Evolutionary conservation across 30 jellyfish, hydroid and myxozoan species (phyloP).

Genomic region (Cassiopea xamachana): DNA sequence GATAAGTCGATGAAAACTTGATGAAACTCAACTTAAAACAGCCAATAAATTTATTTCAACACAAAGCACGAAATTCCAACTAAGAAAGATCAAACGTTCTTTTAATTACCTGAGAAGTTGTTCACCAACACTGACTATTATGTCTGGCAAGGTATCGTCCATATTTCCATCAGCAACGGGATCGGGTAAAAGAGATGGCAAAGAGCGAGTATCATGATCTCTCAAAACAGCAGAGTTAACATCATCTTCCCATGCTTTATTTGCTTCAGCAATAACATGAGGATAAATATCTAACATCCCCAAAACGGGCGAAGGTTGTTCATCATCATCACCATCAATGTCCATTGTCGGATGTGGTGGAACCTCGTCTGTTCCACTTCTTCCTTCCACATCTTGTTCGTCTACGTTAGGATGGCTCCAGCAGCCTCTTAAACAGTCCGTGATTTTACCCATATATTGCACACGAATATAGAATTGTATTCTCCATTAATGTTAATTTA

Average conservation of each 20-base stretch:
- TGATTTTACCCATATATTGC: constrained; percentile 17
- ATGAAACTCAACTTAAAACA: not conserved
- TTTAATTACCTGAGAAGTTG: not conserved
- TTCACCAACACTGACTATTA: not conserved
- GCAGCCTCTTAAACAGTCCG: not conserved
- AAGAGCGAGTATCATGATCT: not conserved
- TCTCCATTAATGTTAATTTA: not conserved
- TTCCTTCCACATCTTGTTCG: not conserved
- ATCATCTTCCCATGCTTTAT: constrained; percentile 39
- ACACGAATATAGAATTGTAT: not conserved
- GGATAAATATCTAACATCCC: constrained; percentile 20
- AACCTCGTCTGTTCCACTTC: not conserved
- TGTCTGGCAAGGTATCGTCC: not conserved
- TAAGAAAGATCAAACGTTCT: not conserved
- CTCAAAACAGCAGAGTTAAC: constrained; percentile 31
- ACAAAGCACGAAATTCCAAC: not conserved
- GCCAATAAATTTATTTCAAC: not conserved
- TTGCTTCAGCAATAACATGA: constrained; percentile 17
- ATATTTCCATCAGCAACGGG: not conserved
- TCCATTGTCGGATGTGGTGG: not conserved
- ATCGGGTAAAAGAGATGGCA: not conserved
- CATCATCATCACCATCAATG: not conserved
- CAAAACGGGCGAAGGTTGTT: not conserved
- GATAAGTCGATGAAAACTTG: too few species aligned
- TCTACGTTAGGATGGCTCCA: not conserved